Evolutionary conservation across 2,113 vertebrate genomes (phyloP).

Genomic region (Thamnophis sirtalis): DNA sequence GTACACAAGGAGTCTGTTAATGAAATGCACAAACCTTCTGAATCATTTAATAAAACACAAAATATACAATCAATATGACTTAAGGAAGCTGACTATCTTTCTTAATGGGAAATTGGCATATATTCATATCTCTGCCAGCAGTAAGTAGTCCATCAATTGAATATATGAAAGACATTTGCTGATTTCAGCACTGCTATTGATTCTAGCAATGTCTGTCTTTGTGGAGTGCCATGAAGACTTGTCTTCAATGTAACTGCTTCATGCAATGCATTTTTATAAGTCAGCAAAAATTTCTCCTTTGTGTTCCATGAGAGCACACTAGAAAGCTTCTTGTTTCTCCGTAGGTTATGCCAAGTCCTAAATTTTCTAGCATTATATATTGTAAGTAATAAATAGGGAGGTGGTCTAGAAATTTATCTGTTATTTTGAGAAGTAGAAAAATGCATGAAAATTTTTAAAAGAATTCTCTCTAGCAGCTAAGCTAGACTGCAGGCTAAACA

Average conservation of each 20-base stretch:
- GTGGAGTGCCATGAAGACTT: not conserved
- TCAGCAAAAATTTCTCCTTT: not conserved
- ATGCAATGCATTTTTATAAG: constrained; percentile 11
- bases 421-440: not conserved
- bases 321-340: constrained; percentile 17
- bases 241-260: constrained; percentile 2
- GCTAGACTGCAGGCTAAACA: not conserved
- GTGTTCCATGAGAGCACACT: not conserved
- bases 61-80: constrained; percentile 27
- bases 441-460: not conserved
- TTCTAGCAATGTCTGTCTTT: constrained; percentile 38
- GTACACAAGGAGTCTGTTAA: constrained; percentile 14
- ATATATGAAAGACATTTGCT: constrained; percentile 45
- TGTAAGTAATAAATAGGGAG: not conserved
- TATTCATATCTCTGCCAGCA: constrained; percentile 11
- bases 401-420: not conserved
- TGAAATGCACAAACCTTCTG: constrained; percentile 28
- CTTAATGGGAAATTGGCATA: constrained; percentile 19
- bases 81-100: constrained; percentile 20
- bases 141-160: constrained; percentile 27
- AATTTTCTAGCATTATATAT: not conserved
- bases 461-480: not conserved
- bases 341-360: not conserved
- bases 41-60: constrained; percentile 33
- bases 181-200: constrained; percentile 44